Evolutionary conservation across 1,140 invertebrate species (phyloP).

Genomic region (Lanistes nyassanus): DNA sequence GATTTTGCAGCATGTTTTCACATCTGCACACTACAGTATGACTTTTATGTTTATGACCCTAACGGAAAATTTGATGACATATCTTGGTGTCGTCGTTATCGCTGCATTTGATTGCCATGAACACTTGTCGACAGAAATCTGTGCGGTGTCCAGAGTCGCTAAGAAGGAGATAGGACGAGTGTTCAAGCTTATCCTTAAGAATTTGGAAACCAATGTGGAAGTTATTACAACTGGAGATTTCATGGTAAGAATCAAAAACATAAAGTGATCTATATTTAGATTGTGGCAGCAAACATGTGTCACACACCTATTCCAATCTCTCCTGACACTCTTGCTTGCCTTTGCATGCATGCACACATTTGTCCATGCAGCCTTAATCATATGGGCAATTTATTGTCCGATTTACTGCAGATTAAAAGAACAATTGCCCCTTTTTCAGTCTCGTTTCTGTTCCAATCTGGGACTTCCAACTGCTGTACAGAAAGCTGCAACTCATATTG

Average conservation of each 20-base stretch:
- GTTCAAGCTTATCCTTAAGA: slow-evolving; percentile 94
- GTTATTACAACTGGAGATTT: slow-evolving; percentile 98
- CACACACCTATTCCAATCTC: background rate
- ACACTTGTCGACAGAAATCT: slow-evolving; percentile 80
- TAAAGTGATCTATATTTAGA: background rate
- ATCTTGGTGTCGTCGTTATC: no score
- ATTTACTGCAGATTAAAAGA: no score
- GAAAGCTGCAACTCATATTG: slow-evolving; percentile 95
- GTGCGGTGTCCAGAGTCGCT: slow-evolving; percentile 97
- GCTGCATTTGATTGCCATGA: background rate
- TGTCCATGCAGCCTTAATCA: no score
- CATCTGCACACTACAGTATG: background rate
- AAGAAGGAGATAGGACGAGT: slow-evolving; percentile 99
- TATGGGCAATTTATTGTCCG: no score
- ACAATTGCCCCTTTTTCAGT: slow-evolving; percentile 60
- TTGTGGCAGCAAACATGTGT: no score
- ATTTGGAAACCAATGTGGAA: slow-evolving; percentile 93
- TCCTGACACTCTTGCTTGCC: background rate
- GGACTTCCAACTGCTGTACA: slow-evolving; percentile 91
- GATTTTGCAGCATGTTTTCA: background rate
- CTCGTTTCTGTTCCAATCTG: slow-evolving; percentile 73
- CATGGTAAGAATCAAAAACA: slow-evolving; percentile 72
- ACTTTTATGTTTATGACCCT: background rate
- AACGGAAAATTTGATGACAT: no score
- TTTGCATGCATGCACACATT: no score